Conservation (phyloP, 2,797 vertebrate genomes). For the Acanthiza pusilla region DNA sequence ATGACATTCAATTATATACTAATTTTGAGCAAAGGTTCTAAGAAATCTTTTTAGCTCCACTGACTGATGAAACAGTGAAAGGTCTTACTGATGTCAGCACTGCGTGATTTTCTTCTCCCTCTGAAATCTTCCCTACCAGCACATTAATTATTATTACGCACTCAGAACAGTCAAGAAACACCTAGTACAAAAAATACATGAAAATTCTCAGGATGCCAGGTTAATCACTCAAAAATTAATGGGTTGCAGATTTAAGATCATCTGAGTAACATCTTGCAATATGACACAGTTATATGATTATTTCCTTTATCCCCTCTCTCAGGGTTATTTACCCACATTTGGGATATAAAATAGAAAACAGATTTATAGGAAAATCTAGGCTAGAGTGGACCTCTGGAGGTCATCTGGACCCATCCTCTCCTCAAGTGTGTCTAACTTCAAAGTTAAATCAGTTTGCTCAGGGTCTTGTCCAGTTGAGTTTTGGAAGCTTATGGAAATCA, state of each 20-base stretch:
- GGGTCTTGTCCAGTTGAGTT: neutral
- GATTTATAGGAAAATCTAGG: neutral
- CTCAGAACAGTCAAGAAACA: neutral
- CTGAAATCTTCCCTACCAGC: neutral
- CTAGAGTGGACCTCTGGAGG: neutral
- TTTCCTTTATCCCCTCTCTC: neutral
- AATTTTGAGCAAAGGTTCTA: neutral
- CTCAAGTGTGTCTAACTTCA: neutral
- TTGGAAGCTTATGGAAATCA: neutral
- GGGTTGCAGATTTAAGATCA: neutral
- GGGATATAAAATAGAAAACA: neutral
- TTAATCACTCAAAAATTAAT: neutral
- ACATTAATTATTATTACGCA: neutral
- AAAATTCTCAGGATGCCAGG: neutral
- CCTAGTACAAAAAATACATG: neutral
- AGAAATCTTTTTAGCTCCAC: neutral
- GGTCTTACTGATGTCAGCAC: neutral
- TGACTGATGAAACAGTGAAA: neutral
- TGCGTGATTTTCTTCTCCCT: neutral
- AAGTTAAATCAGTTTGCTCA: neutral
- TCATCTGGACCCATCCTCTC: neutral
- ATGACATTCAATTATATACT: neutral
- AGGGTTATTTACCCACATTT: neutral
- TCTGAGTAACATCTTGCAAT: neutral
- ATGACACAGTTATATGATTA: neutral